Evolutionary conservation across 1,140 invertebrate species (phyloP), one percentile per base, ranked within the genome.

Genomic region (Phymorhynchus buccinoides): DNA sequence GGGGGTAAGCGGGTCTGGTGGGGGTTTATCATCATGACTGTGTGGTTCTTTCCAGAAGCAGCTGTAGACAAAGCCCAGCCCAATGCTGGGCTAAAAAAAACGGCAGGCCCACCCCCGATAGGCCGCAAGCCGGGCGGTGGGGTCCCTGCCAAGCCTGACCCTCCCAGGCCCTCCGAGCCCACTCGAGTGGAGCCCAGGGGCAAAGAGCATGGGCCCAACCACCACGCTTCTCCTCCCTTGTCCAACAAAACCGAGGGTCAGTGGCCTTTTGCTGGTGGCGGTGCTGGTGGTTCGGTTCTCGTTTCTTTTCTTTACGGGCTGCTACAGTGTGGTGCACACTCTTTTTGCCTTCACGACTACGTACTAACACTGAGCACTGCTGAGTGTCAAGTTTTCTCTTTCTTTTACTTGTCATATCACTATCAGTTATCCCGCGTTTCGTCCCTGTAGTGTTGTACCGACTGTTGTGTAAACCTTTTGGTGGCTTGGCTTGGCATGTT

Each of bases 81-180:
- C 7, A 90, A 91, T 48, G 86, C 90, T 56, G 71, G 90, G 91
- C 32, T 86, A 35, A 94, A 93, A 87, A 94, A 94, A 87, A 92
- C 92, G 3, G 86, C 88, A 44, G 86, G 91, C 39, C 93, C 93
- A 48, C 92, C 92, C 18, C 93, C 93, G 30, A 87, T 93, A 75
- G 90, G 92, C 35, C 92, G 93, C 84, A 91, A 91, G 83, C 91
- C 91, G 48, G 56, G 73, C 16, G 48, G 18, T 1, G 7, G 42
- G 14, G 37, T 3, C 32, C 66, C 66, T n/a, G 6, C 73, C 32
- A 87, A 88, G 52, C 88, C 89, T 44, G 87, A 87, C 1, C 79
- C 84, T 12, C 84, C 89, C 42, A 88, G 87, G 84, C 86, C 87
- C 82, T 77, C 87, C 16, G 80, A 75, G n/a, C 82, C 86, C 52